Evolutionary conservation across 1,140 invertebrate species (phyloP).

Genomic region (Piezodorus guildinii): DNA sequence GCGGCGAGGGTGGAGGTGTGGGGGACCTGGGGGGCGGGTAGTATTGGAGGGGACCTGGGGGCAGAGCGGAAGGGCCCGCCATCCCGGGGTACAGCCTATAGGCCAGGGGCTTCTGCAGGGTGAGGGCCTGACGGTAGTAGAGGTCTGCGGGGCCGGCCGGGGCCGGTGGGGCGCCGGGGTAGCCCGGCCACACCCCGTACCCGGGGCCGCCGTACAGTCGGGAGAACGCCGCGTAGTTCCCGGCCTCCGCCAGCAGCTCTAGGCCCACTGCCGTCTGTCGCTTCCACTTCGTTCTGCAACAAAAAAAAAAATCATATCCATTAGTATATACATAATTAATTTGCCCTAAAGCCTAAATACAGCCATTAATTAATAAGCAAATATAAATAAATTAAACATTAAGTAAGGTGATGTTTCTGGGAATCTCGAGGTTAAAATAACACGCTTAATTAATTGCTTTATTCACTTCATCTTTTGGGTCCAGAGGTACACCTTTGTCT

Average conservation of each 20-base stretch:
- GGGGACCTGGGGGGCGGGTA: conserved; percentile 35
- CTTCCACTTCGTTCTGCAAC: conserved; percentile 97
- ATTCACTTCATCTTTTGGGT: too few species aligned
- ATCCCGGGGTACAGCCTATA: conserved; percentile 62
- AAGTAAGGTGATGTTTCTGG: too few species aligned
- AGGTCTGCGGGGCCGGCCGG: conserved; percentile 49
- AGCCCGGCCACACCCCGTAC: conserved; percentile 49
- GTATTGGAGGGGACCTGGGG: conserved; percentile 25
- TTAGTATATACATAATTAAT: too few species aligned
- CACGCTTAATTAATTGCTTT: too few species aligned
- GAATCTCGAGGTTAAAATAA: too few species aligned
- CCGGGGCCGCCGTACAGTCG: conserved; percentile 69
- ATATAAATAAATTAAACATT: too few species aligned
- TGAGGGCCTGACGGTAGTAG: conserved; percentile 67
- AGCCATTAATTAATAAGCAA: too few species aligned
- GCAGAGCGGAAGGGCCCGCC: conserved; percentile 33
- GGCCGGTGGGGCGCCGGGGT: conserved; percentile 30
- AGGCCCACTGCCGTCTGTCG: conserved; percentile 93
- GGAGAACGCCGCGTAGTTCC: conserved; percentile 93
- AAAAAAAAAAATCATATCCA: conserved; percentile 28
- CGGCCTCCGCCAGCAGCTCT: conserved; percentile 89
- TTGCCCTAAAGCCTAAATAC: too few species aligned
- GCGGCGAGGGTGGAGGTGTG: conserved; percentile 24
- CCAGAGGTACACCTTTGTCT: too few species aligned
- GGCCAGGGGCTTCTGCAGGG: conserved; percentile 76